A percentile compares a stretch with the other conserved stretches of the same genome.
These are phyloP conservation scores for Apamea crenata DNA, from an alignment of 2,888 invertebrate genomes.

Conservation along the genomic window DNA sequence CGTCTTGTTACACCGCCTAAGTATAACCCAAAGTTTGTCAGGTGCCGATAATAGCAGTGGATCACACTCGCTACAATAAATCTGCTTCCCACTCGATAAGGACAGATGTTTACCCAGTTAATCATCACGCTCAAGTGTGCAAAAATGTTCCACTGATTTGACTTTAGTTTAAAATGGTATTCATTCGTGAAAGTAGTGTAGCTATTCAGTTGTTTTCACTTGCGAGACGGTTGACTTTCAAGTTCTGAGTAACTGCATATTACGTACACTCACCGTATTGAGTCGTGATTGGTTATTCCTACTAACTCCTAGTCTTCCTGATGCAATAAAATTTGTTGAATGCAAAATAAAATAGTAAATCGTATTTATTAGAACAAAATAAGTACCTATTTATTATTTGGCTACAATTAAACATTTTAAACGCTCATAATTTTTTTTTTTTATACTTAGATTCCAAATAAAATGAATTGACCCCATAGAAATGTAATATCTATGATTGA, in stretches of 20 bases:
- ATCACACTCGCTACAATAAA: conserved; percentile 49
- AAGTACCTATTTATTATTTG: background rate
- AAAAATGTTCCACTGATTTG: conserved; percentile 36
- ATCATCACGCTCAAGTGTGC: conserved; percentile 16
- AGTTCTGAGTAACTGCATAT: conserved; percentile 60
- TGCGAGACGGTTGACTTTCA: conserved; percentile 63
- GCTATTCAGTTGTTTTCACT: conserved; percentile 67
- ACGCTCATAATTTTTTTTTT: no score
- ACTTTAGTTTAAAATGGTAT: conserved; percentile 42
- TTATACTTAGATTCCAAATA: no score
- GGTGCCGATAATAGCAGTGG: conserved; percentile 59
- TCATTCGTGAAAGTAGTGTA: conserved; percentile 65
- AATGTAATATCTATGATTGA: background rate
- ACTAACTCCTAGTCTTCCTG: conserved; percentile 36
- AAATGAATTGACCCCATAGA: background rate
- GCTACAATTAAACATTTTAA: conserved; percentile 1
- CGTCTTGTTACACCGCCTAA: conserved; percentile 39
- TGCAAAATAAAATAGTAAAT: background rate
- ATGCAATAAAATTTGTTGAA: background rate
- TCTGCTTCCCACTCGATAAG: conserved; percentile 46
- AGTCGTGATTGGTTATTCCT: conserved; percentile 51
- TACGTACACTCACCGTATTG: conserved; percentile 51
- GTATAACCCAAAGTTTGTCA: conserved; percentile 62
- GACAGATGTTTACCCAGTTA: conserved; percentile 43
- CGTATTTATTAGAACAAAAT: background rate